Percentiles rank a stretch among this genome's conserved stretches.
Conservation (phyloP, 2,888 invertebrate species). For the Smittia sp. region DNA sequence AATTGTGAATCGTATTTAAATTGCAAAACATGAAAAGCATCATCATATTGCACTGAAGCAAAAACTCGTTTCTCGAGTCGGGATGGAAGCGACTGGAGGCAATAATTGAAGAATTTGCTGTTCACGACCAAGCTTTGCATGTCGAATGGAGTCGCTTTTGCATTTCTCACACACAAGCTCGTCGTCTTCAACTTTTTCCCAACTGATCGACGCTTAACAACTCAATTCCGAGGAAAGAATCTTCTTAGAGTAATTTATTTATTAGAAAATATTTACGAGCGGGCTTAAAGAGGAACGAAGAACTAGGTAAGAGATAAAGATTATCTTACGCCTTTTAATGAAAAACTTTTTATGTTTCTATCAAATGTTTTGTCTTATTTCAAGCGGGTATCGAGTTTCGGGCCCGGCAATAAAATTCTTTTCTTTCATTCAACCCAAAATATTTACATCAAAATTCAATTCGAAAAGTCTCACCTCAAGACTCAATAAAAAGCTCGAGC, state of each 20-base stretch:
- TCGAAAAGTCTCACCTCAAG: conserved; percentile 21
- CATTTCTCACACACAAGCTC: too few relatives aligned
- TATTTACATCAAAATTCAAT: not conserved
- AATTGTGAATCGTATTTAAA: conserved; percentile 4
- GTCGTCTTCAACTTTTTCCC: too few relatives aligned
- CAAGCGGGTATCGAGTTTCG: not conserved
- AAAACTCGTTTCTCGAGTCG: not conserved
- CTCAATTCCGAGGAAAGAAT: too few relatives aligned
- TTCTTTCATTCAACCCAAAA: not conserved
- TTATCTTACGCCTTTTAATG: not conserved
- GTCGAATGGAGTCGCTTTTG: too few relatives aligned
- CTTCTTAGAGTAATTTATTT: too few relatives aligned
- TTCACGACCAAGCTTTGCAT: too few relatives aligned
- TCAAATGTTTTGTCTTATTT: not conserved
- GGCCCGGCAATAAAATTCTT: not conserved
- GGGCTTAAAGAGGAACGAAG: not conserved
- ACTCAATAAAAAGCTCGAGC: not conserved
- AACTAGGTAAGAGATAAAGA: not conserved
- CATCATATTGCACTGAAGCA: conserved; percentile 7
- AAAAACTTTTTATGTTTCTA: not conserved
- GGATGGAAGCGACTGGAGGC: not conserved
- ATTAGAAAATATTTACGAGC: conserved; percentile 12
- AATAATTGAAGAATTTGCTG: too few relatives aligned
- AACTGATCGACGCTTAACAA: too few relatives aligned
- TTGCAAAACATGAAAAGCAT: conserved; percentile 10